A percentile compares a stretch with the other conserved stretches of the same genome.
phyloP scores from a whole-genome alignment of 2,797 vertebrate species.

The Platalea minor region DNA sequence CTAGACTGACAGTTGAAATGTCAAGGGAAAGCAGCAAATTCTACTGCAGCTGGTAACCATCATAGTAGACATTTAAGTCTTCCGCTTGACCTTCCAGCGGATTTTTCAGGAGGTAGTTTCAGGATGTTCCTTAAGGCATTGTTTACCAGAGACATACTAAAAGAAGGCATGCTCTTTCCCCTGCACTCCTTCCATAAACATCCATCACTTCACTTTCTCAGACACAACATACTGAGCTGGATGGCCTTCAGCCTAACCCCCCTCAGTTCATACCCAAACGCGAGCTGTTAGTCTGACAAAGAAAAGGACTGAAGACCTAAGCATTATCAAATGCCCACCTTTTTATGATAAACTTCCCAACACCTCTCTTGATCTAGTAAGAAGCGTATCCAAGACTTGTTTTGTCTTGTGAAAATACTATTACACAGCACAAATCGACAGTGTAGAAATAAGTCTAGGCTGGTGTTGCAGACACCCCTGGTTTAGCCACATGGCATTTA shows the following conservation, averaged over 20 bases:
- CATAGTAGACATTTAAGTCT: background rate
- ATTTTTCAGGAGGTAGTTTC: background rate
- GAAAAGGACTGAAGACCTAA: background rate
- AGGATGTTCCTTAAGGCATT: background rate
- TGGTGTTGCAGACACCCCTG: background rate
- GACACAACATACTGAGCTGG: background rate
- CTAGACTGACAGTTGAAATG: background rate
- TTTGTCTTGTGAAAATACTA: background rate
- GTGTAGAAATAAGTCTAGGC: background rate
- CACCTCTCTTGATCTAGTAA: background rate
- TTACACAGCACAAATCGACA: background rate
- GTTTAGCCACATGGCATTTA: background rate
- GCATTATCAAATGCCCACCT: background rate
- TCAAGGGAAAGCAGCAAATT: background rate
- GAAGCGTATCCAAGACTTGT: fast-evolving
- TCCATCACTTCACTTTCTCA: background rate
- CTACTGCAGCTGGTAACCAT: background rate
- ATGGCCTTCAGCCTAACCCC: background rate
- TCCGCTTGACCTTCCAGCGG: background rate
- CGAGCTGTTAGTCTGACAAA: background rate
- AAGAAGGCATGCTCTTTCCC: background rate
- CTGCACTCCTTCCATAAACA: background rate
- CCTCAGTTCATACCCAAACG: background rate
- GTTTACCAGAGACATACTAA: background rate
- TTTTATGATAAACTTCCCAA: background rate